These are phyloP conservation scores for Sorex fumeus DNA, from an alignment of 2,113 vertebrate genomes.

Conservation along the genomic window DNA sequence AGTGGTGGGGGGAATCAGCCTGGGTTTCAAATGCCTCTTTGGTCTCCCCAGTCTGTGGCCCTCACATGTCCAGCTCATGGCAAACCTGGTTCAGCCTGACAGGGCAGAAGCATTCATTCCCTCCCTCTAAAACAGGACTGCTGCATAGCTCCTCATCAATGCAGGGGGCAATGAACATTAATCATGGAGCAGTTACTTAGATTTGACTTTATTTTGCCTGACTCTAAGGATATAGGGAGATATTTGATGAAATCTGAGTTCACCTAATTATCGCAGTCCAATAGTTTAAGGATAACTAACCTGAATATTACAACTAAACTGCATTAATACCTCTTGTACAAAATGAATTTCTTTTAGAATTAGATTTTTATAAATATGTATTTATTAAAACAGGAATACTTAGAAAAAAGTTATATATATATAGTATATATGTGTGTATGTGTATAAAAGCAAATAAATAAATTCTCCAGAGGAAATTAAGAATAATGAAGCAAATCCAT, in stretches of 20 bases:
- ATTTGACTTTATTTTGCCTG: conserved; percentile 14
- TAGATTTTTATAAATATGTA: background rate
- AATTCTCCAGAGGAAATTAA: background rate
- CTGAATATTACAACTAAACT: background rate
- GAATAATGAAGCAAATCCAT: background rate
- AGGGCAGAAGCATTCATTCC: too few species aligned
- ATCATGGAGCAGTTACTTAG: background rate
- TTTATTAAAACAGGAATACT: too few species aligned
- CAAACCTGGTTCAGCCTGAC: too few species aligned
- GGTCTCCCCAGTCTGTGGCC: too few species aligned
- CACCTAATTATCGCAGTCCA: background rate
- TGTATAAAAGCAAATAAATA: background rate
- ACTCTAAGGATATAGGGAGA: background rate
- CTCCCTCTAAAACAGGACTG: too few species aligned
- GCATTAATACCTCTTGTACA: background rate
- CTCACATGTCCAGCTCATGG: too few species aligned
- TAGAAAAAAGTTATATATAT: too few species aligned
- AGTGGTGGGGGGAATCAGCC: too few species aligned
- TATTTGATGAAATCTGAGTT: background rate
- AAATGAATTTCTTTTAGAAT: background rate
- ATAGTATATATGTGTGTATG: too few species aligned
- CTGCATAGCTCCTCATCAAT: too few species aligned
- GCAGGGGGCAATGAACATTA: too few species aligned
- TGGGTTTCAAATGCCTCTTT: too few species aligned
- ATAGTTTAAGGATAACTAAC: background rate